Evolutionary conservation across 2,797 vertebrate species (phyloP).

Genomic region (Sus cebifrons): DNA sequence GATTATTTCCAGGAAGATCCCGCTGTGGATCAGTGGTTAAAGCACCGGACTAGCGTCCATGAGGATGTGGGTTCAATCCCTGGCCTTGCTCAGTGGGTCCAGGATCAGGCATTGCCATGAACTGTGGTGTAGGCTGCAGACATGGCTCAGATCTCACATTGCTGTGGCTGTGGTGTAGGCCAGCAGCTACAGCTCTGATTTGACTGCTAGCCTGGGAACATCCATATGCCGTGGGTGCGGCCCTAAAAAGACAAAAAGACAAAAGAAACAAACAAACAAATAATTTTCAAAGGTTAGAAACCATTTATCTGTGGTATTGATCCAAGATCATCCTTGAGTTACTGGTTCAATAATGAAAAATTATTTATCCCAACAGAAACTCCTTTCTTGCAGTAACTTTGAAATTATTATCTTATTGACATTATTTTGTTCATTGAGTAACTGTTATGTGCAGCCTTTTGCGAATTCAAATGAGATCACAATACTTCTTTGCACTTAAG

Average conservation of each 20-base stretch:
- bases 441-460: not conserved
- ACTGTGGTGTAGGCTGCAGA: no score
- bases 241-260: no score
- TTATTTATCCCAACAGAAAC: not conserved
- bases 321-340: not conserved
- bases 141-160: no score
- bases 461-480: conserved; percentile 49
- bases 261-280: not conserved
- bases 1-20: not conserved
- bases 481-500: not conserved
- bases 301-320: not conserved
- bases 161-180: no score
- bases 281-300: not conserved
- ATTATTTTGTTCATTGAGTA: not conserved
- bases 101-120: no score
- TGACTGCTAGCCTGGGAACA: no score
- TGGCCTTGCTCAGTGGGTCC: no score
- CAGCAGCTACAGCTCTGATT: no score
- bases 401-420: not conserved
- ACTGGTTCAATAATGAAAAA: not conserved
- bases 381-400: not conserved
- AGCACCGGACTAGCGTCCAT: no score
- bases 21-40: no score
- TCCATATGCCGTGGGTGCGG: no score
- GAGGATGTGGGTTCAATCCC: no score